Evolutionary conservation across 2,797 vertebrate species (phyloP).

Genomic region (Ambastaia sidthimunki): DNA sequence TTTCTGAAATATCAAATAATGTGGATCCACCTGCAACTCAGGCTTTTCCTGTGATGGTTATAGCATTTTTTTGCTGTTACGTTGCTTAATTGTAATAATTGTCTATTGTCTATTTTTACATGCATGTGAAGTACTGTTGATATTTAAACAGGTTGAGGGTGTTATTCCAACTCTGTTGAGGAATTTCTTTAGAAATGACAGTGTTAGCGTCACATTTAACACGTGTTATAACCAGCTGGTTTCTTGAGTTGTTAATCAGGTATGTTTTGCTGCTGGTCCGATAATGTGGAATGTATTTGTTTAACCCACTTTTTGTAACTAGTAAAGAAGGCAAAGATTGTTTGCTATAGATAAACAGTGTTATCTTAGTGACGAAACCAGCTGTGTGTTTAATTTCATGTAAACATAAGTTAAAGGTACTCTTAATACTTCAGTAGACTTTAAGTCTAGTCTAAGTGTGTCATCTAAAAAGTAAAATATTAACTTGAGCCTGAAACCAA

Average conservation of each 20-base stretch:
- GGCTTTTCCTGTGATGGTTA: not conserved
- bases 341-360: slow-evolving; percentile 29
- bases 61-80: not conserved
- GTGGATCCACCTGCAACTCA: slow-evolving; percentile 12
- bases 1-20: not conserved
- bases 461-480: not conserved
- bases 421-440: not conserved
- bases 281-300: slow-evolving; percentile 5
- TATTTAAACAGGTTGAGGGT: slow-evolving; percentile 2
- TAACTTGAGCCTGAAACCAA: not conserved
- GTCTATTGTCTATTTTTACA: not conserved
- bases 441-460: not conserved
- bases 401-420: slow-evolving; percentile 14
- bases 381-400: not conserved
- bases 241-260: slow-evolving; percentile 9
- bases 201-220: not conserved
- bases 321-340: not conserved
- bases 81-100: not conserved
- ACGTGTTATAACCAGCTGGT: slow-evolving; percentile 16
- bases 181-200: slow-evolving; percentile 23
- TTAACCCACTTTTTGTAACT: slow-evolving; percentile 13
- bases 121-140: not conserved
- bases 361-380: slow-evolving; percentile 29
- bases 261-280: not conserved
- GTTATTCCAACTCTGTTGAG: not conserved